Base-by-base conservation (phyloP, 2,113 vertebrate genomes). In the Cyanistes caeruleus region DNA sequence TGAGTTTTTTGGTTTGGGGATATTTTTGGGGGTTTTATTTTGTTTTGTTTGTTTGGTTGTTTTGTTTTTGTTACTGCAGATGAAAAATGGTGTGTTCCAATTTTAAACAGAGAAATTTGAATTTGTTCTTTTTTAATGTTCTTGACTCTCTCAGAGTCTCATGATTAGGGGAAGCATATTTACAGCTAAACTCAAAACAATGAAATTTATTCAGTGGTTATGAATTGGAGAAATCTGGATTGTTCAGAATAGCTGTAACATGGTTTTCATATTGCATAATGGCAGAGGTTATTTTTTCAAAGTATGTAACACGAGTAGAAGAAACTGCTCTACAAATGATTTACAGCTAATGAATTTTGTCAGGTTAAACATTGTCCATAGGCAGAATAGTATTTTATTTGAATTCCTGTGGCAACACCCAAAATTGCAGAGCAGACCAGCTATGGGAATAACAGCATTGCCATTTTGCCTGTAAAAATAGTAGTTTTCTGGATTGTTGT, bases 121-220 rank as follows among this genome's bases (percentile, higher is more conserved):
- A 65, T 72, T 60, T 60, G 5, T 44, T 72, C 5, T 35, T 73
- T 46, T 85, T 90, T 74, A 70, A 65, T 2, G 0, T 68, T 33
- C 22, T 17, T 68, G 43, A n/a, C 7, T 35, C 15, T 95, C 63
- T 88, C 64, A 69, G 69, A 69, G 69, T 46, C 31, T 48, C 25
- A 8, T 86, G 95, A 91, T 95, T 95, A 94, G 69, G 76, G 33
- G 30, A 95, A 87, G 19, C 46, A 25, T 84, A 84, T 94, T 95
- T 91, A 67, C 84, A n/a, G 13, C 30, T 87, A 83, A 97, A 81
- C 12, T 89, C 39, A 63, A 90, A 93, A 51, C 48, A 90, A 48
- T 70, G 70, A 7, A 49, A 89, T 89, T 39, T 81, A 41, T 92
- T 77, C 43, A 39, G 49, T 81, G 31, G 41, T 5, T 48, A 39